Conservation (phyloP, 2,113 vertebrate genomes). For the Arenaria interpres region DNA sequence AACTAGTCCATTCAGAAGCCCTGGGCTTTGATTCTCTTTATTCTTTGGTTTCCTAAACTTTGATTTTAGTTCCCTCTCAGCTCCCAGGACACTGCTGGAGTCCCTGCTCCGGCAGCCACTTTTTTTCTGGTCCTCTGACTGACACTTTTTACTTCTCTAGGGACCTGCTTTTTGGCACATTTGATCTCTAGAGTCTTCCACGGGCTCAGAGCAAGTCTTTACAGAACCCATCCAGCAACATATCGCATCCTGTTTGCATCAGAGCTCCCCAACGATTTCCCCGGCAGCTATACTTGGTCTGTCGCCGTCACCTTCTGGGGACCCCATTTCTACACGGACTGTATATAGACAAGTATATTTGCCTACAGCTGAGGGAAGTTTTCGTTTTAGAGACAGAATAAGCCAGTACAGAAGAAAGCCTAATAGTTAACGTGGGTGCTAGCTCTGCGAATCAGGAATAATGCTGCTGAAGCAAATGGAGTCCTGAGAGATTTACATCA, state of each 20-base stretch:
- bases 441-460: background rate
- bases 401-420: background rate
- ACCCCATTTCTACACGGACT: background rate
- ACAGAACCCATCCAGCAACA: slow-evolving; percentile 17
- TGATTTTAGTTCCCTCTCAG: background rate
- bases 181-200: background rate
- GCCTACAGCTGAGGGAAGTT: background rate
- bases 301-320: background rate
- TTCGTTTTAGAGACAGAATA: background rate
- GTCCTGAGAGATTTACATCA: background rate
- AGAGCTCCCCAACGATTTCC: slow-evolving; percentile 15
- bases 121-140: background rate
- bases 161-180: background rate
- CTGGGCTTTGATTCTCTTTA: background rate
- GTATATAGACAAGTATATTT: background rate
- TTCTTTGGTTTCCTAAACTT: background rate
- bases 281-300: background rate
- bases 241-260: slow-evolving; percentile 23
- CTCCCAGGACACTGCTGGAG: background rate
- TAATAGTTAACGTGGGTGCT: background rate
- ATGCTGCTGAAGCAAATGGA: background rate
- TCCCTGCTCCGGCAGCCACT: background rate
- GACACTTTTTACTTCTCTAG: background rate
- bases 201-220: background rate
- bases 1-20: background rate